phyloP scores from a whole-genome alignment of 1,140 invertebrate species.

The Eufriesea mexicana region DNA sequence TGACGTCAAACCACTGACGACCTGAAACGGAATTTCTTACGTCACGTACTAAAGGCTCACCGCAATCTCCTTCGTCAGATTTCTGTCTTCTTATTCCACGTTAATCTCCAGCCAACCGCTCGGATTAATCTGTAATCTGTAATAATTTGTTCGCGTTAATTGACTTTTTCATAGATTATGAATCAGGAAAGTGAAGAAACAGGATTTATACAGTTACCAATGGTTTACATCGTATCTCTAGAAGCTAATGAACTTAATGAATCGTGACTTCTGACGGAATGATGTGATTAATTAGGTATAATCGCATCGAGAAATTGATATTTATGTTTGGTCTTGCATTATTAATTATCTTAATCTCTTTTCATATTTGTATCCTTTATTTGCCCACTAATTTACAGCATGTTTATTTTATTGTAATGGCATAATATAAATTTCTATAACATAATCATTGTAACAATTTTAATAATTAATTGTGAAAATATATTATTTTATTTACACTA shows the following conservation, averaged over 20 bases:
- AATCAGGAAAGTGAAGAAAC: conserved; percentile 25
- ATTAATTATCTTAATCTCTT: too few relatives aligned
- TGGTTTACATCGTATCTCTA: neutral
- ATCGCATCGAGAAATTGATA: too few relatives aligned
- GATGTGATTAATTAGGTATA: too few relatives aligned
- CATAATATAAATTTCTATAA: too few relatives aligned
- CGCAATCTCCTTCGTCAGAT: conserved; percentile 1
- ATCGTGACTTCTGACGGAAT: too few relatives aligned
- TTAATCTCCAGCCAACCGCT: neutral
- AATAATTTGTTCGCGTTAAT: neutral
- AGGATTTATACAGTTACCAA: neutral
- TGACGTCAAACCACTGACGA: conserved; percentile 42
- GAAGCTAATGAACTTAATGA: neutral
- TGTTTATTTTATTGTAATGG: too few relatives aligned
- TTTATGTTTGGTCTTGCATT: too few relatives aligned
- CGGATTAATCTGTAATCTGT: neutral
- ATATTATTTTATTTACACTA: too few relatives aligned
- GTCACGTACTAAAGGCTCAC: conserved; percentile 6
- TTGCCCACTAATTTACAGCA: too few relatives aligned
- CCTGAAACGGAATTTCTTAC: conserved; percentile 38
- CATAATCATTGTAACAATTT: too few relatives aligned
- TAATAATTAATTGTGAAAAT: too few relatives aligned
- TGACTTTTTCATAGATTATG: neutral
- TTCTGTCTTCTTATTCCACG: neutral
- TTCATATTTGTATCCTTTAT: too few relatives aligned